Conservation (phyloP, 2,113 vertebrate genomes). For the Platichthys stellatus region DNA sequence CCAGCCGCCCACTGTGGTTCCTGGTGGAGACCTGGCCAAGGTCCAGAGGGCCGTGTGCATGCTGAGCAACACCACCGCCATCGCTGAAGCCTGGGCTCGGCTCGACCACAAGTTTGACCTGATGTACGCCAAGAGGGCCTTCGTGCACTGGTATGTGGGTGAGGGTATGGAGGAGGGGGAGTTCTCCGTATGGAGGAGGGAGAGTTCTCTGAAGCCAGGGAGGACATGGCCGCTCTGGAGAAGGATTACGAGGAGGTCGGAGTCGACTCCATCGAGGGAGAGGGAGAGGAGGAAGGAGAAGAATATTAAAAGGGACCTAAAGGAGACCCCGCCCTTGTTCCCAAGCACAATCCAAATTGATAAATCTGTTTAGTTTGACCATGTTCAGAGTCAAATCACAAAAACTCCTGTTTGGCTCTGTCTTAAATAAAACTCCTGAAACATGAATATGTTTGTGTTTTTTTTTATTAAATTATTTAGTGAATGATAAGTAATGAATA, state of each 20-base stretch:
- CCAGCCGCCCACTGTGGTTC: constrained; percentile 69
- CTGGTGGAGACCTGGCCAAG: constrained; percentile 81
- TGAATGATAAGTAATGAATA: not conserved
- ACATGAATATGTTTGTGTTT: not conserved
- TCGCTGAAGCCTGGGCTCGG: constrained; percentile 87
- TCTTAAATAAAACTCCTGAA: constrained; percentile 48
- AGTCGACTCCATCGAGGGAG: constrained; percentile 88
- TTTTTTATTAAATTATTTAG: not conserved
- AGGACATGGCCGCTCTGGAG: constrained; percentile 71
- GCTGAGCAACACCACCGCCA: constrained; percentile 86
- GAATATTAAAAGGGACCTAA: constrained; percentile 51
- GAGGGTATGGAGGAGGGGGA: constrained; percentile 87
- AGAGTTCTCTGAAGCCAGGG: constrained; percentile 70
- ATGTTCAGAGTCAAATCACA: constrained; percentile 18
- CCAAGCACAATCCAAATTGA: constrained; percentile 7
- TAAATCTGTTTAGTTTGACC: constrained; percentile 7
- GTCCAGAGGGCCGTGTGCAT: constrained; percentile 87
- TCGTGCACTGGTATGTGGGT: constrained; percentile 88
- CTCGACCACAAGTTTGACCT: constrained; percentile 87
- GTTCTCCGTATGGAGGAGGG: constrained; percentile 85
- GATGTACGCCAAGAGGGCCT: constrained; percentile 87
- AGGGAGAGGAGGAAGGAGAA: constrained; percentile 89
- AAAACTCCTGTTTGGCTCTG: constrained; percentile 26
- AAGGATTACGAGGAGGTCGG: constrained; percentile 85
- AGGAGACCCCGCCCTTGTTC: not conserved